These are phyloP conservation scores for Drosophila fulvimacula DNA, from an alignment of 2,888 invertebrate genomes.

Conservation along the genomic window DNA sequence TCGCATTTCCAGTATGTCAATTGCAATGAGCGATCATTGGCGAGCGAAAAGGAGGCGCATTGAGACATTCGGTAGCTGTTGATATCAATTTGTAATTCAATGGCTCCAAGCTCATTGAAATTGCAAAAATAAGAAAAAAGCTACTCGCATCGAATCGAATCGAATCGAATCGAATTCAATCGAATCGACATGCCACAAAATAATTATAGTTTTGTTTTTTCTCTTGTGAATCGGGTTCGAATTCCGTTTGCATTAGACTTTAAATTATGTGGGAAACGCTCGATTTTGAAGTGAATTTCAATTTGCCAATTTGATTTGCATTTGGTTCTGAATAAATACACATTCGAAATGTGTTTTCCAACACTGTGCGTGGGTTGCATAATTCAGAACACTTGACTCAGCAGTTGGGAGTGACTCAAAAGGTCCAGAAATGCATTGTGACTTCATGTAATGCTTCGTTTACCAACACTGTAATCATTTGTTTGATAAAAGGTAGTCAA, in stretches of 20 bases:
- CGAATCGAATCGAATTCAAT: constrained; percentile 1
- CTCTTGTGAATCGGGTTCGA: background rate
- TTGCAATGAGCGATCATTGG: constrained; percentile 17
- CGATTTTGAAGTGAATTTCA: background rate
- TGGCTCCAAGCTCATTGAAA: constrained; percentile 26
- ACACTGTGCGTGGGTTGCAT: background rate
- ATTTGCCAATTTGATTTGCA: background rate
- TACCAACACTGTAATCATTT: background rate
- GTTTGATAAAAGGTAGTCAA: too few species aligned
- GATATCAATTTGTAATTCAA: constrained; percentile 45
- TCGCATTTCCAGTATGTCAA: constrained; percentile 15
- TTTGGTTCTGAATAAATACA: constrained; percentile 1
- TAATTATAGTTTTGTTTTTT: constrained; percentile 4
- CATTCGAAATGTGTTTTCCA: background rate
- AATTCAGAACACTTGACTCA: background rate
- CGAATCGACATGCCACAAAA: constrained; percentile 5
- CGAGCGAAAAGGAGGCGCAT: constrained; percentile 10
- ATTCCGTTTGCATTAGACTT: background rate
- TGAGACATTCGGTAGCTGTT: constrained; percentile 19
- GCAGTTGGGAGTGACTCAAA: too few species aligned
- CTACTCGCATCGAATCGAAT: constrained; percentile 15
- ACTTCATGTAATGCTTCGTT: too few species aligned
- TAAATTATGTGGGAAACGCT: constrained; percentile 24
- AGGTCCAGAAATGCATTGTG: background rate
- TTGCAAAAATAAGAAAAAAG: constrained; percentile 20